Evolutionary conservation across 2,888 invertebrate genomes (phyloP), one percentile per base, ranked within the genome.

Genomic region (Augiades crinisus): DNA sequence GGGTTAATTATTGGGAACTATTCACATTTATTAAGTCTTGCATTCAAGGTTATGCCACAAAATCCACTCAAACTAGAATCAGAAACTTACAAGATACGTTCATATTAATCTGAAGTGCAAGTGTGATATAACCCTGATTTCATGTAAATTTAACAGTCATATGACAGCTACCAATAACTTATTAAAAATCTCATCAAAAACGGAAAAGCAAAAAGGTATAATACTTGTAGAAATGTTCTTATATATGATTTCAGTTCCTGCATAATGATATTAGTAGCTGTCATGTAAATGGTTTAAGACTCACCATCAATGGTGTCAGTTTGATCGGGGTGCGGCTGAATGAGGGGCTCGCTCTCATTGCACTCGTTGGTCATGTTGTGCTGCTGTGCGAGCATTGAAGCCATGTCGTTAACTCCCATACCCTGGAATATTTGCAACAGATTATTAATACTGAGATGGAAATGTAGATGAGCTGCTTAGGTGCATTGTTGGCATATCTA

Each of bases 271-370:
- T 34, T 30, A 30, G 44, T 37, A 44, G 36, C 37, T 51, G 36
- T 37, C 30, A 44, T 13, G 27, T 36, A 50, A 49, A 22, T n/a
- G 6, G 10, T 13, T 21, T 54, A 44, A 21, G 52, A 85, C 94
- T 94, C 87, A 94, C 94, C 94, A 81, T 94, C 94, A 72, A 94
- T 94, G 68, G 94, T 91, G 82, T 94, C 94, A 58, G 93, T 91
- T 72, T 93, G 92, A 80, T 94, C 94, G 34, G 93, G 92, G 61
- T 93, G 92, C 59, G 93, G 87, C 61, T 91, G 91, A 63, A 91
- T 90, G 75, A 90, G 91, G 65, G 77, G 91, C 74, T 92, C 94
- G 67, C 82, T 81, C 57, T 92, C 92, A 56, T 86, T 85, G 65
- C 91, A 89, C 60, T 92, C 92, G 65, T 92, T 92, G 67, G 90